Evolutionary conservation across 2,888 invertebrate genomes (phyloP).

Genomic region (Dynastes maya): DNA sequence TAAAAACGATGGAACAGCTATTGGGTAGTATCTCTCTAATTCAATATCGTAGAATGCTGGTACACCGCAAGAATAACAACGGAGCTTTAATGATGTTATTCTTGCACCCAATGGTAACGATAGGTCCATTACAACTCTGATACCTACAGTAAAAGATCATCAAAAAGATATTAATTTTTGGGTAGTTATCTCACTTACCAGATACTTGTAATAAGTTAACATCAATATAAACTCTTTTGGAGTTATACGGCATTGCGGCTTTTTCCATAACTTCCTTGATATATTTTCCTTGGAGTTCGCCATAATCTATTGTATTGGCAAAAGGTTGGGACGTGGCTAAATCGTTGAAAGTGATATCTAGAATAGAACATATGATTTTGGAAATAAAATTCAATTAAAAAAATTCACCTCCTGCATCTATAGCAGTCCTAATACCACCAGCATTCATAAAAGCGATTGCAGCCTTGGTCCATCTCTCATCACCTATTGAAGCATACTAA

Average conservation of each 20-base stretch:
- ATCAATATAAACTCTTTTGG: slow-evolving; percentile 62
- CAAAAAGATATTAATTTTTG: neutral
- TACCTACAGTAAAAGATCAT: slow-evolving; percentile 69
- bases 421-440: slow-evolving; percentile 81
- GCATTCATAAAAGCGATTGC: slow-evolving; percentile 79
- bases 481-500: slow-evolving; percentile 69
- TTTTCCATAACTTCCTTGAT: slow-evolving; percentile 71
- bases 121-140: slow-evolving; percentile 77
- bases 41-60: slow-evolving; percentile 78
- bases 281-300: slow-evolving; percentile 53
- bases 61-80: slow-evolving; percentile 77
- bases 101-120: slow-evolving; percentile 74
- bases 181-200: slow-evolving; percentile 59
- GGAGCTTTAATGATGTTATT: slow-evolving; percentile 73
- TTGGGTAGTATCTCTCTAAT: slow-evolving; percentile 72
- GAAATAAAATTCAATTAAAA: neutral
- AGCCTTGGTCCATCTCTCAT: slow-evolving; percentile 77
- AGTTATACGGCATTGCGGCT: slow-evolving; percentile 69
- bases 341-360: slow-evolving; percentile 82
- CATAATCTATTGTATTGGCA: slow-evolving; percentile 78
- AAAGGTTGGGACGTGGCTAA: slow-evolving; percentile 83
- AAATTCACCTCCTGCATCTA: slow-evolving; percentile 76
- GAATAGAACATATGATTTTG: slow-evolving; percentile 49
- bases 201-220: slow-evolving; percentile 76
- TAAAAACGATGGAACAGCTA: slow-evolving; percentile 76